phyloP scores from a whole-genome alignment of 2,888 invertebrate genomes.

The Apodemia mormo region DNA sequence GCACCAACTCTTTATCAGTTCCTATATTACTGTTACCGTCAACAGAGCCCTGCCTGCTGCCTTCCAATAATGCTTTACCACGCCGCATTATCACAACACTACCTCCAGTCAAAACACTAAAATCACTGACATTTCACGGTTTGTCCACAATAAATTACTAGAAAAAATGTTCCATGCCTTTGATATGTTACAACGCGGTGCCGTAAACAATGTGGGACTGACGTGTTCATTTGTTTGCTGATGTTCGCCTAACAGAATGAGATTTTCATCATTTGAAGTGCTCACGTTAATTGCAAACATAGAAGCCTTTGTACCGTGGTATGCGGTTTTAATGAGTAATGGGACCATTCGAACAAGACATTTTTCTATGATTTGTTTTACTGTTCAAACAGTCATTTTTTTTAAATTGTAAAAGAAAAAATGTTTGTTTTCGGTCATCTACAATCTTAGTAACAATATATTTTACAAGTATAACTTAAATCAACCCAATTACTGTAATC shows the following conservation, averaged over 20 bases:
- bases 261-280: slow-evolving; percentile 20
- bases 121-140: slow-evolving; percentile 27
- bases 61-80: slow-evolving; percentile 71
- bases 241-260: slow-evolving; percentile 46
- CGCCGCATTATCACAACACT: slow-evolving; percentile 78
- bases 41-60: slow-evolving; percentile 75
- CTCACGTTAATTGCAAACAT: slow-evolving; percentile 37
- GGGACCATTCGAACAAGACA: slow-evolving; percentile 20
- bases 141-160: slow-evolving; percentile 40
- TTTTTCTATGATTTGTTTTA: neutral
- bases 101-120: slow-evolving; percentile 49
- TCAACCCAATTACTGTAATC: too few species aligned
- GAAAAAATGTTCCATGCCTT: slow-evolving; percentile 31
- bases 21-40: slow-evolving; percentile 64
- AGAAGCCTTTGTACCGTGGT: slow-evolving; percentile 13
- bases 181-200: slow-evolving; percentile 39
- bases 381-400: too few species aligned
- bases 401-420: too few species aligned
- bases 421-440: too few species aligned
- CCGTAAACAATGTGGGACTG: slow-evolving; percentile 43
- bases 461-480: too few species aligned
- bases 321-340: slow-evolving; percentile 16
- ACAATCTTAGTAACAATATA: too few species aligned
- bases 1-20: slow-evolving; percentile 83
- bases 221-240: slow-evolving; percentile 55